Evolutionary conservation across 2,888 invertebrate genomes (phyloP).

Genomic region (Lithophane leautieri): DNA sequence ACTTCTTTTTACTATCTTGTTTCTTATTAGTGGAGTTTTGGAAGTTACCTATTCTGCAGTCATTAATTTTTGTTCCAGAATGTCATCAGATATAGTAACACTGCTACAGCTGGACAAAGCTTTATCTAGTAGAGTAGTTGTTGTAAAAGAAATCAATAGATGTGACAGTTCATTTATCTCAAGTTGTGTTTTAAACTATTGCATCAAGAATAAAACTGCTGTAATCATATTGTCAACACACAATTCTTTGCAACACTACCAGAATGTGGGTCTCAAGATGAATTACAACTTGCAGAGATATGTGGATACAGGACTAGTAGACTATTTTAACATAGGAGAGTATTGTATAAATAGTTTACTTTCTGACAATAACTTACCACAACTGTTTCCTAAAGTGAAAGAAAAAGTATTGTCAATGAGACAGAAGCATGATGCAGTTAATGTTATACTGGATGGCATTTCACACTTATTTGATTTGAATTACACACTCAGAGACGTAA

Average conservation of each 20-base stretch:
- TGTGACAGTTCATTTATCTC: slow-evolving; percentile 94
- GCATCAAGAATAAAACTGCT: slow-evolving; percentile 90
- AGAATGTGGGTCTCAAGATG: slow-evolving; percentile 93
- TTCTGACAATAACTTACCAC: slow-evolving; percentile 75
- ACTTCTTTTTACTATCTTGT: slow-evolving; percentile 4
- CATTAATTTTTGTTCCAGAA: slow-evolving; percentile 78
- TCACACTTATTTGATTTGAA: slow-evolving; percentile 93
- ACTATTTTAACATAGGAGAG: slow-evolving; percentile 79
- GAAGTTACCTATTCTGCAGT: slow-evolving; percentile 13
- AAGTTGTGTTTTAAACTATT: slow-evolving; percentile 92
- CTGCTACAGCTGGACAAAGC: slow-evolving; percentile 92
- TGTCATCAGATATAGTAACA: slow-evolving; percentile 92
- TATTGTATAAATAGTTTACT: slow-evolving; percentile 73
- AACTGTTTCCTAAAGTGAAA: slow-evolving; percentile 82
- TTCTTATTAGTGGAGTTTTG: neutral
- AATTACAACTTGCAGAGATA: slow-evolving; percentile 92
- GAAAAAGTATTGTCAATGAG: slow-evolving; percentile 79
- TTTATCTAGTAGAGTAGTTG: slow-evolving; percentile 89
- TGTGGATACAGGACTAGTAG: slow-evolving; percentile 79
- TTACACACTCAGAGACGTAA: slow-evolving; percentile 88
- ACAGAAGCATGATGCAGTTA: slow-evolving; percentile 82
- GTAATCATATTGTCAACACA: slow-evolving; percentile 92
- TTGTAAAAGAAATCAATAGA: slow-evolving; percentile 93
- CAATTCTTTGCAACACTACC: slow-evolving; percentile 93
- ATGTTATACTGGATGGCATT: slow-evolving; percentile 93